Evolutionary conservation across 2,888 invertebrate genomes (phyloP).

Genomic region (Plutella xylostella): DNA sequence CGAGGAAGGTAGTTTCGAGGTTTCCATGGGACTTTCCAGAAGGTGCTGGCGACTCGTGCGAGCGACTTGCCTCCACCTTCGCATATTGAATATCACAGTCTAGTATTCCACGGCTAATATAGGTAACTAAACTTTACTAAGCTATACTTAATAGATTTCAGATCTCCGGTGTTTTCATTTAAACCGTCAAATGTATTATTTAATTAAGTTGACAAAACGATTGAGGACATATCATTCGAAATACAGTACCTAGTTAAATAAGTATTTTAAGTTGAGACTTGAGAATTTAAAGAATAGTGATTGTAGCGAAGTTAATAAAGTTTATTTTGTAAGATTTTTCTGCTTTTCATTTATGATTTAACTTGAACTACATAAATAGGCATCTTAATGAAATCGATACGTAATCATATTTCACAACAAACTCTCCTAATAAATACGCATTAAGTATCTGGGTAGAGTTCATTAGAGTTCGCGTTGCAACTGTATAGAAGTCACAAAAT

Average conservation of each 20-base stretch:
- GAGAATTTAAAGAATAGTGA: constrained; percentile 63
- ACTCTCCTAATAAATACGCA: no score
- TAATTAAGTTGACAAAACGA: constrained; percentile 36
- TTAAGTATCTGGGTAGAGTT: no score
- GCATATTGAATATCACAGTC: constrained; percentile 47
- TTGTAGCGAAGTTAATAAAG: constrained; percentile 62
- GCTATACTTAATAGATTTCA: constrained; percentile 42
- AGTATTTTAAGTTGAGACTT: constrained; percentile 62
- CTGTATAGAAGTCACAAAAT: no score
- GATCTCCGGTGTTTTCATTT: constrained; percentile 58
- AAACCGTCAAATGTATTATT: constrained; percentile 55
- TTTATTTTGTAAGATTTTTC: constrained; percentile 34
- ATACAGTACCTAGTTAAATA: constrained; percentile 42
- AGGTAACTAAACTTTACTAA: constrained; percentile 47
- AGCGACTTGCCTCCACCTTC: constrained; percentile 66
- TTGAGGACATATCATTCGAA: constrained; percentile 55
- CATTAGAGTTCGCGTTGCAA: no score
- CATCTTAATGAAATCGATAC: no score
- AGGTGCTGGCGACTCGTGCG: constrained; percentile 64
- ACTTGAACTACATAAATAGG: no score
- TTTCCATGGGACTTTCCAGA: constrained; percentile 23
- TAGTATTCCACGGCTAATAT: constrained; percentile 43
- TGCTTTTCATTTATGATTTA: constrained; percentile 24
- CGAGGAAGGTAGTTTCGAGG: neutral
- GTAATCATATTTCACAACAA: no score